These are phyloP conservation scores for Hemitrygon akajei DNA, from an alignment of 2,797 vertebrate species.

Conservation along the genomic window DNA sequence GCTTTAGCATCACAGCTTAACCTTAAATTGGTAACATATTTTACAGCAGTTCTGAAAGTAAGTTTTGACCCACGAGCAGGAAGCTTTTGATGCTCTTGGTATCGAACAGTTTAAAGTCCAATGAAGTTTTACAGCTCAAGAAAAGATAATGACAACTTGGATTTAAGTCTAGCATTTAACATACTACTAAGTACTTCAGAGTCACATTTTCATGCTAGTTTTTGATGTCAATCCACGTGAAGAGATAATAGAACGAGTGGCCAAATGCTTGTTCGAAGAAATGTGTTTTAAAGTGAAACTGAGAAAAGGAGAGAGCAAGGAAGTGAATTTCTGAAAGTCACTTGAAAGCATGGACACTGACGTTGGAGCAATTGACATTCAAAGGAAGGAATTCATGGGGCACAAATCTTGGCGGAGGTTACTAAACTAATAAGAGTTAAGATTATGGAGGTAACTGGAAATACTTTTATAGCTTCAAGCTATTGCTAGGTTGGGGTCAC, in stretches of 20 bases:
- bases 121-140: background rate
- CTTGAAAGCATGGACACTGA: background rate
- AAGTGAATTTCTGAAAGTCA: background rate
- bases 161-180: background rate
- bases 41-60: background rate
- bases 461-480: background rate
- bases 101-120: background rate
- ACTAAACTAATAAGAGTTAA: background rate
- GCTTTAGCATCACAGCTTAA: background rate
- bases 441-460: background rate
- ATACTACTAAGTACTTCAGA: background rate
- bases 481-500: background rate
- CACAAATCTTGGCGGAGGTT: background rate
- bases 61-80: background rate
- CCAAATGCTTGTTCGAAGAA: background rate
- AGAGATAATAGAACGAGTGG: background rate
- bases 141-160: background rate
- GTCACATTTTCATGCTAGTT: background rate
- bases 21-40: background rate
- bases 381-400: background rate
- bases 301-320: background rate
- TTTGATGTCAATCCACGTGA: background rate
- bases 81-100: background rate
- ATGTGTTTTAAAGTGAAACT: background rate
- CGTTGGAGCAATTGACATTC: background rate